A percentile compares a stretch with the other conserved stretches of the same genome.
Conservation (phyloP, 2,888 invertebrate species). For the Dinocampus coccinellae region DNA sequence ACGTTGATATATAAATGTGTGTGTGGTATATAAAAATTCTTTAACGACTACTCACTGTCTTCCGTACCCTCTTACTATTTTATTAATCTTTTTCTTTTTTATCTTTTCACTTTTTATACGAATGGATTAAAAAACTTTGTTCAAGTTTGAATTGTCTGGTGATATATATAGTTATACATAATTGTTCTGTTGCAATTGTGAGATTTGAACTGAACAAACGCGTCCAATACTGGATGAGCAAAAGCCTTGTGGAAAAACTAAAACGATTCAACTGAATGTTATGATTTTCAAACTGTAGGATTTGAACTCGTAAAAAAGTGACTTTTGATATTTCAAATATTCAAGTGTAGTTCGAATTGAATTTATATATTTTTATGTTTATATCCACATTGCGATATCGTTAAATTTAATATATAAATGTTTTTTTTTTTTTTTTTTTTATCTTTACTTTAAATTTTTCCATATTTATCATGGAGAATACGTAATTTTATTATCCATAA, state of each 20-base stretch:
- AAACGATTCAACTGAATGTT: conserved; percentile 15
- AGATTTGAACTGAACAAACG: background rate
- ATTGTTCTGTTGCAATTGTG: background rate
- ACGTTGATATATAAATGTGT: too few species aligned
- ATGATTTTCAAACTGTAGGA: background rate
- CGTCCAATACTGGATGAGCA: background rate
- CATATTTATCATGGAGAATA: too few species aligned
- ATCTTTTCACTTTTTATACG: background rate
- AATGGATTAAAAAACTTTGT: conserved; percentile 31
- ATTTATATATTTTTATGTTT: background rate
- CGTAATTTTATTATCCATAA: too few species aligned
- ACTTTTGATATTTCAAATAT: background rate
- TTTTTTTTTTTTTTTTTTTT: too few species aligned
- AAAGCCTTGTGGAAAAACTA: conserved; percentile 11
- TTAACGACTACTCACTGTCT: background rate
- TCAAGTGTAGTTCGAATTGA: background rate
- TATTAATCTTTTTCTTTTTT: background rate
- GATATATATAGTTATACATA: background rate
- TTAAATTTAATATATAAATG: too few species aligned
- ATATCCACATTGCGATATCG: too few species aligned
- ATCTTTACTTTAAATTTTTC: too few species aligned
- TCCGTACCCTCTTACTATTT: too few species aligned
- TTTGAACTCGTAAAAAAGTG: background rate
- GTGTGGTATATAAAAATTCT: background rate
- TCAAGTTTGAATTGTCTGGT: background rate